These are phyloP conservation scores for Cataglyphis livida DNA, from an alignment of 2,888 invertebrate genomes.

Conservation along the genomic window DNA sequence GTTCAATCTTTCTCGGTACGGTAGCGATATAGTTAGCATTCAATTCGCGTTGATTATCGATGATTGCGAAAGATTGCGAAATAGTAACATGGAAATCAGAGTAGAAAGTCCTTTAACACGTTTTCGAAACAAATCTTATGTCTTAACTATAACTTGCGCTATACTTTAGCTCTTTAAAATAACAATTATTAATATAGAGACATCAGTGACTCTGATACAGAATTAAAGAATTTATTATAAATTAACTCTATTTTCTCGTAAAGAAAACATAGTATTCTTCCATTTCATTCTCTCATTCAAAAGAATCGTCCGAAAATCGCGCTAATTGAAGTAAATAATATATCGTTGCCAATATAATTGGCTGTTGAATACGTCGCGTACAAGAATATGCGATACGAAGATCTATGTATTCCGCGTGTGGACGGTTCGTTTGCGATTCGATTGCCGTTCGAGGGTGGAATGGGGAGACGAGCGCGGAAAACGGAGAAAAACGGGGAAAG, in stretches of 20 bases:
- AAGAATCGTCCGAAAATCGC: not conserved
- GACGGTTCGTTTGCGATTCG: conserved; percentile 37
- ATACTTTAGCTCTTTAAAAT: not conserved
- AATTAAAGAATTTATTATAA: not conserved
- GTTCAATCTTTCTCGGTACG: conserved; percentile 27
- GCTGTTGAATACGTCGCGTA: conserved; percentile 32
- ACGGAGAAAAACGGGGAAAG: conserved; percentile 17
- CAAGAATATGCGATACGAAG: conserved; percentile 5
- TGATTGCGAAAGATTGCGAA: conserved; percentile 32
- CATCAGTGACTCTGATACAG: not conserved
- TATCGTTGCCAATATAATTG: conserved; percentile 22
- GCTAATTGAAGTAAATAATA: conserved; percentile 9
- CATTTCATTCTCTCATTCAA: not conserved
- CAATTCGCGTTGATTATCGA: conserved; percentile 16
- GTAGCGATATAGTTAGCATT: conserved; percentile 36
- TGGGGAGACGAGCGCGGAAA: not conserved
- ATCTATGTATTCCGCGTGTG: conserved; percentile 5
- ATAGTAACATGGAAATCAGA: not conserved
- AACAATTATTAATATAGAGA: not conserved
- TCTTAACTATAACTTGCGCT: not conserved
- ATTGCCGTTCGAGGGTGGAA: conserved; percentile 21
- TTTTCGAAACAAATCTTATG: not conserved
- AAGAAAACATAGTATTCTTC: not conserved
- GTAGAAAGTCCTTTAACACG: not conserved
- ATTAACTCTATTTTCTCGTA: not conserved